Evolutionary conservation across 2,113 vertebrate species (phyloP).

Genomic region (Lophotis ruficrista): DNA sequence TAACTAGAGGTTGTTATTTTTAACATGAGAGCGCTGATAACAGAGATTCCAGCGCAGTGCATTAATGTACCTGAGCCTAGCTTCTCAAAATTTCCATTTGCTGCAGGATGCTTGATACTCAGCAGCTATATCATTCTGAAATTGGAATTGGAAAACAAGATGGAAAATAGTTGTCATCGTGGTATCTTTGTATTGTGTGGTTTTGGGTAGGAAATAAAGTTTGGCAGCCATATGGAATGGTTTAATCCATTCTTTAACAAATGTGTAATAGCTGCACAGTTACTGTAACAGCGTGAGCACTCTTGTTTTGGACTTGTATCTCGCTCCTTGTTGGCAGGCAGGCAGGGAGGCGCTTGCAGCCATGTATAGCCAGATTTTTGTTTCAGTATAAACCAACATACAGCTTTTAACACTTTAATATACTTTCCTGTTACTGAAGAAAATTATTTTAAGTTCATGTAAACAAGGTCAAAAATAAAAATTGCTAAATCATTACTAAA

Average conservation of each 20-base stretch:
- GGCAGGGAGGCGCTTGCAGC: neutral
- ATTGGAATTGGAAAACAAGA: neutral
- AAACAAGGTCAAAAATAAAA: neutral
- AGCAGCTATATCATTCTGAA: neutral
- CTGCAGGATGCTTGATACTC: neutral
- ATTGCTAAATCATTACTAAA: neutral
- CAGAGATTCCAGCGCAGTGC: neutral
- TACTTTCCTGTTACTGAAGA: neutral
- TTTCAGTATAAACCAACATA: neutral
- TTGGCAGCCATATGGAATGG: neutral
- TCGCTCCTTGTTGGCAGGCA: neutral
- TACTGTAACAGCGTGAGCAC: neutral
- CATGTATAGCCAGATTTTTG: neutral
- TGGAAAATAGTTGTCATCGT: neutral
- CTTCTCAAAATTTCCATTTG: neutral
- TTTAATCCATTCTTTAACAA: slow-evolving; percentile 13
- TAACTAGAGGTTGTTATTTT: neutral
- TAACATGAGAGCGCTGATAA: neutral
- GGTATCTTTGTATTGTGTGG: neutral
- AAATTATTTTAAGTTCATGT: neutral
- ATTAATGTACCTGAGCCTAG: neutral
- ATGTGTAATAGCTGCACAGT: neutral
- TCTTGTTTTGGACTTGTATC: neutral
- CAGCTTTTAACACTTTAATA: neutral
- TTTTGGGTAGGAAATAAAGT: neutral